These are phyloP conservation scores for Anodontia alba DNA, from an alignment of 2,888 invertebrate genomes.

Conservation along the genomic window DNA sequence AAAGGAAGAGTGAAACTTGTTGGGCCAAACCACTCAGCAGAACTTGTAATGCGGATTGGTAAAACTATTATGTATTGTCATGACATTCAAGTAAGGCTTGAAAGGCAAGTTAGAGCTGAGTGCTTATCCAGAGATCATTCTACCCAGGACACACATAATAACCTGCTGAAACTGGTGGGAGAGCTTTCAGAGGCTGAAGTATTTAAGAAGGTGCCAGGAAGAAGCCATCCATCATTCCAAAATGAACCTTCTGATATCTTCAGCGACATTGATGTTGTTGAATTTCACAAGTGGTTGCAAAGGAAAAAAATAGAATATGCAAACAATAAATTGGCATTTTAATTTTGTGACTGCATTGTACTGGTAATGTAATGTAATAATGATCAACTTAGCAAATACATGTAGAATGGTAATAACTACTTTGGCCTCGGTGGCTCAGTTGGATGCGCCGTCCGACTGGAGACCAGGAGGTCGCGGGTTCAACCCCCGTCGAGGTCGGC, in stretches of 20 bases:
- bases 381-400: no score
- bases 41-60: conserved; percentile 24
- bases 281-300: conserved; percentile 20
- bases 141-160: background rate
- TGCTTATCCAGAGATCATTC: background rate
- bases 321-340: no score
- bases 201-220: conserved; percentile 20
- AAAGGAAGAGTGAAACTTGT: conserved; percentile 25
- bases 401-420: no score
- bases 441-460: no score
- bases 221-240: conserved; percentile 14
- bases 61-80: conserved; percentile 38
- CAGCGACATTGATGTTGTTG: conserved; percentile 11
- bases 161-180: conserved; percentile 1
- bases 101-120: conserved; percentile 6
- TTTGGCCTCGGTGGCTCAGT: no score
- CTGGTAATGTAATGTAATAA: no score
- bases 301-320: conserved; percentile 12
- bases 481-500: no score
- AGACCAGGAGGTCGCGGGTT: no score
- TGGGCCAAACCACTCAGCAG: conserved; percentile 27
- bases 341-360: no score
- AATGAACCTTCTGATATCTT: conserved; percentile 21
- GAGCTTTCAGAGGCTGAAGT: conserved; percentile 21
- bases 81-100: conserved; percentile 23